Conservation (phyloP, 2,113 vertebrate species). For the Tauraco erythrolophus region DNA sequence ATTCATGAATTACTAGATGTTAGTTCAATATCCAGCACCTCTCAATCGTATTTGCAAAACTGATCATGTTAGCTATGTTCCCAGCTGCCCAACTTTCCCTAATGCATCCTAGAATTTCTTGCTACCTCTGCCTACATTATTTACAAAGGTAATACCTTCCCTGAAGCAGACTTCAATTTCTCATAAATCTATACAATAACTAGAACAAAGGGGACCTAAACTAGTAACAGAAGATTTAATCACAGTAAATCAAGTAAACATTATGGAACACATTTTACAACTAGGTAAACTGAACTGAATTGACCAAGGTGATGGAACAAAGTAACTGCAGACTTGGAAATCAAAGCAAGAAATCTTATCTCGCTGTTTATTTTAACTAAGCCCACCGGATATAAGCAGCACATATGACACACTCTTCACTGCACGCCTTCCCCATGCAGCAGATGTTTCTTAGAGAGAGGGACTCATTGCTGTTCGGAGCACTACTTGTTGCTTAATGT, state of each 20-base stretch:
- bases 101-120: not conserved
- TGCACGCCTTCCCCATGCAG: not conserved
- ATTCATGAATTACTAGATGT: not conserved
- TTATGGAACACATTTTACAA: not conserved
- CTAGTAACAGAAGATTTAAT: not conserved
- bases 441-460: not conserved
- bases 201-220: not conserved
- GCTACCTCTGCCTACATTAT: not conserved
- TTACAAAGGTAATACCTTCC: not conserved
- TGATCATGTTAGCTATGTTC: not conserved
- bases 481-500: not conserved
- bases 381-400: not conserved
- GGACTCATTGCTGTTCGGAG: not conserved
- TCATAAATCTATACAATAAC: not conserved
- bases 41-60: not conserved
- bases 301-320: not conserved
- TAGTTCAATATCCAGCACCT: not conserved
- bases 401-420: not conserved
- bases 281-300: not conserved
- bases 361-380: not conserved
- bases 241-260: not conserved
- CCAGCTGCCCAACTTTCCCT: not conserved
- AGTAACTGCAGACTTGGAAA: conserved; percentile 3
- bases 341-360: conserved; percentile 5
- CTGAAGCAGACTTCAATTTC: not conserved